Evolutionary conservation across 2,888 invertebrate genomes (phyloP).

Genomic region (Tholera decimalis): DNA sequence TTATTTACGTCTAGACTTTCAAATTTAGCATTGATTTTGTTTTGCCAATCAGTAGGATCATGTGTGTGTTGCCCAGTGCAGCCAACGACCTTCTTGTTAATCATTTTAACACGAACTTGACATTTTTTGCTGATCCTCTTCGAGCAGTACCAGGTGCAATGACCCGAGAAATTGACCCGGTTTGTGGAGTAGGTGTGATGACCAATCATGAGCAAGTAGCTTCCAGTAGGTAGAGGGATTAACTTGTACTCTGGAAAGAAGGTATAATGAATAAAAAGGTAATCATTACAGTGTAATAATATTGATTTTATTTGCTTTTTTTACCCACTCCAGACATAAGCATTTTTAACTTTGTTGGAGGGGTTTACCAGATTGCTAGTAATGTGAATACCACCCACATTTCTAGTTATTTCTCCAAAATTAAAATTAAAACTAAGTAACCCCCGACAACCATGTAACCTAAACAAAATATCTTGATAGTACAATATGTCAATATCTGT

Average conservation of each 20-base stretch:
- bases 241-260: slow-evolving; percentile 56
- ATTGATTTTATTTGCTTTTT: background rate
- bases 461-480: too few relatives aligned
- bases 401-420: too few relatives aligned
- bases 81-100: slow-evolving; percentile 59
- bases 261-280: background rate
- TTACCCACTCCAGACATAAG: too few relatives aligned
- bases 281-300: background rate
- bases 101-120: slow-evolving; percentile 73
- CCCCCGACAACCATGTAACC: too few relatives aligned
- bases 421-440: too few relatives aligned
- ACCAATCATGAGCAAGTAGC: slow-evolving; percentile 67
- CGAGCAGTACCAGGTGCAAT: slow-evolving; percentile 80
- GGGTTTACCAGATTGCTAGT: too few relatives aligned
- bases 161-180: slow-evolving; percentile 64
- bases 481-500: too few relatives aligned
- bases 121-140: slow-evolving; percentile 76
- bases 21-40: background rate
- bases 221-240: slow-evolving; percentile 68
- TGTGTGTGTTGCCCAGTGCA: slow-evolving; percentile 68
- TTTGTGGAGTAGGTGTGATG: slow-evolving; percentile 75
- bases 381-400: too few relatives aligned
- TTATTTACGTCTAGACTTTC: background rate
- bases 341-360: too few relatives aligned
- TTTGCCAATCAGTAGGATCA: slow-evolving; percentile 14